phyloP scores from a whole-genome alignment of 2,888 invertebrate species.

The Pteria penguin region DNA sequence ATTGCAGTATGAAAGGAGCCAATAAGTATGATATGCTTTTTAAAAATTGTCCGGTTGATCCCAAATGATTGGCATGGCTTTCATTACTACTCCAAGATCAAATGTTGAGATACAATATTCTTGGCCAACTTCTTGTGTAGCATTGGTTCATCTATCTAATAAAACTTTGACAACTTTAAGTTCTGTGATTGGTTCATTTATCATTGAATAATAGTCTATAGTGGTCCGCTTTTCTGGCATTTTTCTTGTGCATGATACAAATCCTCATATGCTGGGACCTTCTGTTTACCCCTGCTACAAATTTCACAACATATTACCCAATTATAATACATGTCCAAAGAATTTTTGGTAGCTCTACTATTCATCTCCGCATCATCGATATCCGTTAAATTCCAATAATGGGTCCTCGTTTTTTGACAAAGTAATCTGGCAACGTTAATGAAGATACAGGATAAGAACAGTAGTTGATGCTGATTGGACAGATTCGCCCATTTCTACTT shows the following conservation, averaged over 20 bases:
- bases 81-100: slow-evolving; percentile 28
- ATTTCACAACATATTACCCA: neutral
- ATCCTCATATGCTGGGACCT: neutral
- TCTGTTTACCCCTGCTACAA: neutral
- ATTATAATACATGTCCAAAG: neutral
- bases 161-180: neutral
- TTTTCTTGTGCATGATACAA: slow-evolving; percentile 8
- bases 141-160: slow-evolving; percentile 6
- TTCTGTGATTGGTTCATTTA: slow-evolving; percentile 21
- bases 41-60: slow-evolving; percentile 15
- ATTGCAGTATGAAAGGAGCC: slow-evolving; percentile 23
- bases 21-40: slow-evolving; percentile 3
- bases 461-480: neutral
- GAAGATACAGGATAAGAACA: neutral
- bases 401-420: neutral
- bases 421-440: neutral
- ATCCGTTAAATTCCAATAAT: too few relatives aligned
- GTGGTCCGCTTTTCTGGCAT: slow-evolving; percentile 10
- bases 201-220: slow-evolving; percentile 22
- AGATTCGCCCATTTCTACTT: neutral
- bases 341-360: neutral
- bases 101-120: slow-evolving; percentile 5
- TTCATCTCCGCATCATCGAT: too few relatives aligned
- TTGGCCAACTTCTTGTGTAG: slow-evolving; percentile 25
- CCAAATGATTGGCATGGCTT: slow-evolving; percentile 21